phyloP scores from a whole-genome alignment of 2,797 vertebrate genomes.

The Erethizon dorsatum region DNA sequence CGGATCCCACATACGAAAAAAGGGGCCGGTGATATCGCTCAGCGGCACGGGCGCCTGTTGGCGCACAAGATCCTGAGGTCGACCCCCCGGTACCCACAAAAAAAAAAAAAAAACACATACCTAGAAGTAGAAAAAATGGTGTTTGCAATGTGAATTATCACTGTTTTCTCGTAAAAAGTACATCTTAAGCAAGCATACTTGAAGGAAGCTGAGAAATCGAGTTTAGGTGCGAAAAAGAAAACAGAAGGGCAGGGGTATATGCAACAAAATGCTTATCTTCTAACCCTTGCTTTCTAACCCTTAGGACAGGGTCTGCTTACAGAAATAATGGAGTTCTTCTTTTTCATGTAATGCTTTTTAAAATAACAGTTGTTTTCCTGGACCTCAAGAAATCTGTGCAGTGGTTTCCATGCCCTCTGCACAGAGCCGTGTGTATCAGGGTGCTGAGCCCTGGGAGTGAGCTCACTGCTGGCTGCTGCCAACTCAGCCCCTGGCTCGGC shows the following conservation, averaged over 20 bases:
- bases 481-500: not conserved
- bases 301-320: not conserved
- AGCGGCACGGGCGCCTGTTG: too few species aligned
- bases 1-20: too few species aligned
- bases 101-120: too few species aligned
- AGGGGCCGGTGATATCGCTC: too few species aligned
- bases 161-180: not conserved
- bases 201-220: conserved; percentile 15
- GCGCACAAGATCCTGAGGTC: too few species aligned
- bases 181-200: not conserved
- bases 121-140: not conserved
- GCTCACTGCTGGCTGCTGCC: not conserved
- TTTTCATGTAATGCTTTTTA: conserved; percentile 8
- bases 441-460: not conserved
- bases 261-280: not conserved
- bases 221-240: not conserved
- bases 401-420: not conserved
- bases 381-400: not conserved
- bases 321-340: not conserved
- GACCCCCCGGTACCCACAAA: too few species aligned
- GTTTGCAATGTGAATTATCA: not conserved
- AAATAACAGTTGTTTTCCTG: not conserved
- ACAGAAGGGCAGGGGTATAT: not conserved
- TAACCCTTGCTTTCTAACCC: not conserved
- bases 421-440: not conserved